These are phyloP conservation scores for Acestrorhynchus altus DNA, from an alignment of 2,797 vertebrate genomes.

Conservation along the genomic window DNA sequence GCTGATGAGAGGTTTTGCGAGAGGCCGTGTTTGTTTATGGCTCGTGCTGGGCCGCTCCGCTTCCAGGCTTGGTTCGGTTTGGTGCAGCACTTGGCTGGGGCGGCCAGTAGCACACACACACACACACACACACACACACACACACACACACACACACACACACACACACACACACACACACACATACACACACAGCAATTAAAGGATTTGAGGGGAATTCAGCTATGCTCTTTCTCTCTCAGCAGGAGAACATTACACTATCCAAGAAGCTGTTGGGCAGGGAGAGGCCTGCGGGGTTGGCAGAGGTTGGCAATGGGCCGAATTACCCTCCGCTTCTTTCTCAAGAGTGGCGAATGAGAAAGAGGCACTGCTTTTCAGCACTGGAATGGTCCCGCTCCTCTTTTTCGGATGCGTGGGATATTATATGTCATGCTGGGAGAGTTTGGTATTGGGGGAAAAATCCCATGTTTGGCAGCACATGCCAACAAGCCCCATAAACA, in stretches of 20 bases:
- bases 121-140: constrained; percentile 52
- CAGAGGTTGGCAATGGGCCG: constrained; percentile 35
- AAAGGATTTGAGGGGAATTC: constrained; percentile 63
- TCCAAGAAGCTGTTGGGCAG: constrained; percentile 9
- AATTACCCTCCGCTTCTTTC: constrained; percentile 36
- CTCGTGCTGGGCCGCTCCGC: constrained; percentile 10
- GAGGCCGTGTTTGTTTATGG: constrained; percentile 60
- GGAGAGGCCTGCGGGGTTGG: constrained; percentile 33
- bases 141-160: constrained; percentile 27
- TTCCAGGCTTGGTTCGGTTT: constrained; percentile 27
- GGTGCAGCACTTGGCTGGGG: constrained; percentile 39
- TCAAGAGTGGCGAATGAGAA: not conserved
- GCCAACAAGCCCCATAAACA: constrained; percentile 43
- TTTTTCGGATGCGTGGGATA: constrained; percentile 13
- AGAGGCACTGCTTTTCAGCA: constrained; percentile 12
- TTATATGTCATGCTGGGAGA: constrained; percentile 36
- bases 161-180: constrained; percentile 48
- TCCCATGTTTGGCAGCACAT: constrained; percentile 5
- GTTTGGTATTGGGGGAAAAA: constrained; percentile 22
- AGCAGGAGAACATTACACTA: constrained; percentile 47
- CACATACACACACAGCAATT: constrained; percentile 57
- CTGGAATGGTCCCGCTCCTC: not conserved
- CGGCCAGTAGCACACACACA: constrained; percentile 52
- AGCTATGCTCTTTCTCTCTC: constrained; percentile 26
- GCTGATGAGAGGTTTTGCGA: constrained; percentile 47